Evolutionary conservation across 2,113 vertebrate species (phyloP).

Genomic region (Abramis brama): DNA sequence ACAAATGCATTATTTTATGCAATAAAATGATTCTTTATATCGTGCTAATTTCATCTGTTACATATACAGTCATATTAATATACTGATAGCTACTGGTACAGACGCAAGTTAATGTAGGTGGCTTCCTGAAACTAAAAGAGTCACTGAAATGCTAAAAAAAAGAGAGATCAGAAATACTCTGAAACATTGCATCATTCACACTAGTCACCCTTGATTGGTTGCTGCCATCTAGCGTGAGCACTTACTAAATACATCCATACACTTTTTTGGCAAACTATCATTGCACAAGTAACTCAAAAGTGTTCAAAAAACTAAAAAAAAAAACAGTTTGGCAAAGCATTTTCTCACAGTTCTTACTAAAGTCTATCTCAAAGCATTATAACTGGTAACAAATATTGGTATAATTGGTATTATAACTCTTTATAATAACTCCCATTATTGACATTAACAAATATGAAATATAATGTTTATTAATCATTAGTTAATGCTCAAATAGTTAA

Average conservation of each 20-base stretch:
- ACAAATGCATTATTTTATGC: conserved; percentile 23
- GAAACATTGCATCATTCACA: too few relatives aligned
- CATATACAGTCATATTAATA: not conserved
- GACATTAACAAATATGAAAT: not conserved
- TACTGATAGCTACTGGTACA: not conserved
- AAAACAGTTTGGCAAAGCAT: not conserved
- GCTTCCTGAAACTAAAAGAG: not conserved
- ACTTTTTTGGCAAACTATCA: not conserved
- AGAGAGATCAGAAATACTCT: not conserved
- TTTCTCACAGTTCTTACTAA: not conserved
- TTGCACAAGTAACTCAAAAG: not conserved
- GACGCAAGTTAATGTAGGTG: not conserved
- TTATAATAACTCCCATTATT: not conserved
- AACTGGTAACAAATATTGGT: too few relatives aligned
- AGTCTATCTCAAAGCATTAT: not conserved
- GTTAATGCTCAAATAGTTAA: not conserved
- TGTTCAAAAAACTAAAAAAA: not conserved
- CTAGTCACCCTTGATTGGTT: too few relatives aligned
- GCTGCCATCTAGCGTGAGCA: conserved; percentile 11
- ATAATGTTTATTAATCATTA: not conserved
- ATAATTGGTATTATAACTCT: too few relatives aligned
- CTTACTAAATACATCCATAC: not conserved
- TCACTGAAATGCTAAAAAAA: not conserved
- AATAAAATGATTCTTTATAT: conserved; percentile 25
- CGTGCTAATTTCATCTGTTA: not conserved